A percentile compares a stretch with the other conserved stretches of the same genome.
Conservation (phyloP, 2,113 vertebrate species). For the Sorex fumeus region DNA sequence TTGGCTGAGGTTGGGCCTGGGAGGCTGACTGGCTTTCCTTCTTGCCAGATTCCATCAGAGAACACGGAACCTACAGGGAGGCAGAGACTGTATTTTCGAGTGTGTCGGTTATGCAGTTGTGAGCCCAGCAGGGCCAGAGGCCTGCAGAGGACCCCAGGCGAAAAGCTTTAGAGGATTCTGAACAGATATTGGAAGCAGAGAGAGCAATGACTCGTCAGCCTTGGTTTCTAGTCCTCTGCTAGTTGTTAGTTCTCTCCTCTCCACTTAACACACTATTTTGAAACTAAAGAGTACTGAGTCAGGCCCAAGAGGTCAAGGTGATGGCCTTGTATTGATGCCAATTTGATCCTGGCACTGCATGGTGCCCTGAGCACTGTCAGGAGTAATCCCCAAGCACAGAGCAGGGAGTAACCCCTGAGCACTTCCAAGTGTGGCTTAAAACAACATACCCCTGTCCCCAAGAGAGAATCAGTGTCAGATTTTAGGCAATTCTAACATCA, state of each 20-base stretch:
- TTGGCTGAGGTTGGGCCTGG: slow-evolving; percentile 41
- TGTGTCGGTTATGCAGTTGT: slow-evolving; percentile 63
- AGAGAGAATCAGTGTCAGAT: background rate
- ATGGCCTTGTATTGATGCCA: too few relatives aligned
- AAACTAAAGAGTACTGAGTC: slow-evolving; percentile 48
- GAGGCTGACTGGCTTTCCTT: background rate
- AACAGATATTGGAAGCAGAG: slow-evolving; percentile 55
- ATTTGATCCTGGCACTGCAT: too few relatives aligned
- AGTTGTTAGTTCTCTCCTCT: slow-evolving; percentile 3
- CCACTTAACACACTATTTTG: slow-evolving; percentile 46
- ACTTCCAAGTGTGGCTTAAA: too few relatives aligned
- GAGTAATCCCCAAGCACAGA: too few relatives aligned
- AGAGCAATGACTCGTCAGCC: slow-evolving; percentile 28
- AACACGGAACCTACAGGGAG: background rate
- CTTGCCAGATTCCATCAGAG: slow-evolving; percentile 60
- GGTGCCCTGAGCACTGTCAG: too few relatives aligned
- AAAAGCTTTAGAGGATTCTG: slow-evolving; percentile 25
- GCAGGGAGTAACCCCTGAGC: too few relatives aligned
- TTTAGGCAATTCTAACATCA: slow-evolving; percentile 33
- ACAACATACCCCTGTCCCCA: too few relatives aligned
- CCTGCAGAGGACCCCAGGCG: slow-evolving; percentile 56
- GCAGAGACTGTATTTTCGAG: background rate
- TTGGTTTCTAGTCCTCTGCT: background rate
- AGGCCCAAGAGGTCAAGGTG: too few relatives aligned
- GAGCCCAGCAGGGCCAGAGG: slow-evolving; percentile 57